phyloP scores from a whole-genome alignment of 2,113 vertebrate genomes.

The Vanacampus margaritifer region DNA sequence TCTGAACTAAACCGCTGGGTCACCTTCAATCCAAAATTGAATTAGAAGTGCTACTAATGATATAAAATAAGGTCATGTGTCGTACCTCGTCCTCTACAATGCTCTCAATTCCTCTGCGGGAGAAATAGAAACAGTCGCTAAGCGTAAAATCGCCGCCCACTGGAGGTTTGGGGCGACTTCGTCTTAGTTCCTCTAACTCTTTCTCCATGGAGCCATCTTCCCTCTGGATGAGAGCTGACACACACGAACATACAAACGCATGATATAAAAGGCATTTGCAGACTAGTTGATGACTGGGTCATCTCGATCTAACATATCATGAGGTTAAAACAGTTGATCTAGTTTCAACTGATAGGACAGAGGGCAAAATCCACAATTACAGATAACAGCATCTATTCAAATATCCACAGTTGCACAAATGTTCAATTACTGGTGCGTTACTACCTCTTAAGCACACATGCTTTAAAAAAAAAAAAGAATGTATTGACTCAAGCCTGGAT shows the following conservation, averaged over 20 bases:
- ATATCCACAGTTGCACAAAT: constrained; percentile 3
- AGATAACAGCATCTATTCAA: constrained; percentile 8
- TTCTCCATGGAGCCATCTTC: constrained; percentile 86
- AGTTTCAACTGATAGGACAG: constrained; percentile 32
- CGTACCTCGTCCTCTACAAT: constrained; percentile 89
- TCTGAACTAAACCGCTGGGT: constrained; percentile 93
- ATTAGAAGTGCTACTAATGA: background rate
- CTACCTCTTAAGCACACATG: background rate
- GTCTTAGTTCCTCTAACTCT: constrained; percentile 81
- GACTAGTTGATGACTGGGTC: background rate
- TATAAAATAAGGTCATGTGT: background rate
- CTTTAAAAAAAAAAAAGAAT: too few species aligned
- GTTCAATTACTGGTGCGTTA: background rate
- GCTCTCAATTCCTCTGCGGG: constrained; percentile 86
- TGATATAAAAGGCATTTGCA: background rate
- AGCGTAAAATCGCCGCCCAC: constrained; percentile 82
- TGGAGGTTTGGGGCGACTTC: constrained; percentile 63
- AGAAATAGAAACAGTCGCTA: constrained; percentile 92
- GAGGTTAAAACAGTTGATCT: background rate
- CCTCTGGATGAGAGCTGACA: constrained; percentile 87
- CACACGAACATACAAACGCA: constrained; percentile 12
- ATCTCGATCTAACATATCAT: background rate
- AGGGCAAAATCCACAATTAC: constrained; percentile 43
- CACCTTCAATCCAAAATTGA: constrained; percentile 59
- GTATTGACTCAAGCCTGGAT: background rate